A percentile compares a stretch with the other conserved stretches of the same genome.
phyloP scores from a whole-genome alignment of 1,140 invertebrate species.

The Coenobita brevimanus region DNA sequence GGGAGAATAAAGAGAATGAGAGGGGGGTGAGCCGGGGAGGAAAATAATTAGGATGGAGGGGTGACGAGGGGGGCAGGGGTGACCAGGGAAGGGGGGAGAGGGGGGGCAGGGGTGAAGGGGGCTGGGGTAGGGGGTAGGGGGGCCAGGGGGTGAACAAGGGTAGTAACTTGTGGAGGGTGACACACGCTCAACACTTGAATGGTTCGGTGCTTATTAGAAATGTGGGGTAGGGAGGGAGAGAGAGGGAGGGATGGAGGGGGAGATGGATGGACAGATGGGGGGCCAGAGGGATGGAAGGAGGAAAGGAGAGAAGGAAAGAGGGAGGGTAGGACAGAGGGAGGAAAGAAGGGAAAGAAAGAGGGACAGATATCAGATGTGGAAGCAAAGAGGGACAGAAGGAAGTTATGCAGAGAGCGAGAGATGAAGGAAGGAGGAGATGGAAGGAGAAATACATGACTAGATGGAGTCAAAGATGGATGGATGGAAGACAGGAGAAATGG shows the following conservation, averaged over 20 bases:
- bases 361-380: background rate
- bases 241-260: background rate
- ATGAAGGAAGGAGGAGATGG: background rate
- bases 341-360: background rate
- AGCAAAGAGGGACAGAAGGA: background rate
- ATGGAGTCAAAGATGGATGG: no score
- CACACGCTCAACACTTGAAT: conserved; percentile 23
- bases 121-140: background rate
- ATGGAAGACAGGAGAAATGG: no score
- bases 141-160: background rate
- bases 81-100: background rate
- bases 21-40: no score
- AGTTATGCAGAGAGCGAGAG: background rate
- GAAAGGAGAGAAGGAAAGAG: background rate
- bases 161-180: background rate
- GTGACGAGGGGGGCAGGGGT: no score
- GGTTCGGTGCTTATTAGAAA: background rate
- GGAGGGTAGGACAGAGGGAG: background rate
- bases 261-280: no score
- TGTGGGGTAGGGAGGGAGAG: background rate
- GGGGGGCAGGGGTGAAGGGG: background rate
- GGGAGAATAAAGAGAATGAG: no score
- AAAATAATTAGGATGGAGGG: no score
- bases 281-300: background rate
- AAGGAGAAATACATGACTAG: background rate